Evolutionary conservation across 2,113 vertebrate genomes (phyloP).

Genomic region (Nyctibius bracteatus): DNA sequence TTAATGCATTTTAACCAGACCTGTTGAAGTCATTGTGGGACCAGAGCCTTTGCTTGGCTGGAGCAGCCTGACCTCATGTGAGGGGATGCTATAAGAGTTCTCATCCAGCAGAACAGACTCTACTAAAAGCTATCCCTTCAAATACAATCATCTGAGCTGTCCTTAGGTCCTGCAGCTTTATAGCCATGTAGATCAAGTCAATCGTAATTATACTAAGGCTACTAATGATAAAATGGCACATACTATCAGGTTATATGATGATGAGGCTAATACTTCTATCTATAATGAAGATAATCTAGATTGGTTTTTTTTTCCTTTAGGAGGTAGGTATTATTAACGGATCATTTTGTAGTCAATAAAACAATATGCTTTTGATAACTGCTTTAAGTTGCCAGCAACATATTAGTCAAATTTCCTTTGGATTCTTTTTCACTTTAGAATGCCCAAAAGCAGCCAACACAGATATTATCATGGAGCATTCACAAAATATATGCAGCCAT

Average conservation of each 20-base stretch:
- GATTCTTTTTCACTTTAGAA: constrained; percentile 28
- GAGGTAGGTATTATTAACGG: not conserved
- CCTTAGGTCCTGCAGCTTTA: not conserved
- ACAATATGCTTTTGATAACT: constrained; percentile 52
- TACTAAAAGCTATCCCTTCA: not conserved
- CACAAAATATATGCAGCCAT: constrained; percentile 13
- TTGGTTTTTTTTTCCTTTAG: not conserved
- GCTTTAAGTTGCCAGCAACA: constrained; percentile 24
- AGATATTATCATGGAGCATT: constrained; percentile 4
- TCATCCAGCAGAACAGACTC: not conserved
- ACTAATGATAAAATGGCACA: not conserved
- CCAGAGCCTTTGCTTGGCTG: not conserved
- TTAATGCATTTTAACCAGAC: not conserved
- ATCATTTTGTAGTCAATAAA: constrained; percentile 12
- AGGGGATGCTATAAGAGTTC: not conserved
- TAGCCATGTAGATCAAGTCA: not conserved
- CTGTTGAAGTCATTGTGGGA: not conserved
- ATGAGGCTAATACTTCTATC: not conserved
- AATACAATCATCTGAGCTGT: not conserved
- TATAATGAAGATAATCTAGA: not conserved
- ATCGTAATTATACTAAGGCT: not conserved
- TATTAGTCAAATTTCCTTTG: constrained; percentile 46
- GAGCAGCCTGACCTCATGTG: not conserved
- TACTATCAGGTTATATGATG: not conserved
- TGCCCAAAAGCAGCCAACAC: constrained; percentile 43